Conservation (phyloP, 2,888 invertebrate genomes). For the Hirtodrosophila cameraria region DNA sequence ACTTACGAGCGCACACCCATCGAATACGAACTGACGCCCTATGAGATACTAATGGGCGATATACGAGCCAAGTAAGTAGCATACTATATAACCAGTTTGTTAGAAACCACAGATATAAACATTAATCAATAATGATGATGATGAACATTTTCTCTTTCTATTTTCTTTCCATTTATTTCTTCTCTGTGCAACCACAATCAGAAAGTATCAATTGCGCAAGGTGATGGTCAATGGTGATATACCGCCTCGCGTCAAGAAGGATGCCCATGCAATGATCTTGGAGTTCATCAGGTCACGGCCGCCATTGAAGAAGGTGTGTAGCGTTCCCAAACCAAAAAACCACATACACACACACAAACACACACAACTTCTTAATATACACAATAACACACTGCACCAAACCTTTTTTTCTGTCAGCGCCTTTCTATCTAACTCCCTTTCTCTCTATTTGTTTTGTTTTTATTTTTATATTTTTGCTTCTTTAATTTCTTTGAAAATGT, state of each 20-base stretch:
- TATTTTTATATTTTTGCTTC: background rate
- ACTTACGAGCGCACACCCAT: conserved; percentile 90
- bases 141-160: conserved; percentile 34
- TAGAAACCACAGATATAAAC: background rate
- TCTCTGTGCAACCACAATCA: conserved; percentile 45
- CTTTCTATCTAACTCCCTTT: background rate
- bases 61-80: conserved; percentile 91
- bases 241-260: conserved; percentile 93
- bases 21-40: conserved; percentile 97
- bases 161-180: conserved; percentile 41
- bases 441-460: background rate
- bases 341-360: too few relatives aligned
- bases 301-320: conserved; percentile 92
- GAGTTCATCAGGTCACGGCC: conserved; percentile 98
- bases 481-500: too few relatives aligned
- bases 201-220: conserved; percentile 94
- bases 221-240: conserved; percentile 92
- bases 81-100: conserved; percentile 84
- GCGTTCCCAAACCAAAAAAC: conserved; percentile 8
- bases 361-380: background rate
- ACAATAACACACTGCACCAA: background rate
- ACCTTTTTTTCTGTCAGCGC: background rate
- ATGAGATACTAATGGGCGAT: conserved; percentile 98
- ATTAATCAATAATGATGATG: conserved; percentile 4
- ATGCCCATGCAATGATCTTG: conserved; percentile 97